Evolutionary conservation across 64 coral and sea anemone genomes (phyloP), one percentile per base, ranked within the genome.

Genomic region (Montipora sp.): DNA sequence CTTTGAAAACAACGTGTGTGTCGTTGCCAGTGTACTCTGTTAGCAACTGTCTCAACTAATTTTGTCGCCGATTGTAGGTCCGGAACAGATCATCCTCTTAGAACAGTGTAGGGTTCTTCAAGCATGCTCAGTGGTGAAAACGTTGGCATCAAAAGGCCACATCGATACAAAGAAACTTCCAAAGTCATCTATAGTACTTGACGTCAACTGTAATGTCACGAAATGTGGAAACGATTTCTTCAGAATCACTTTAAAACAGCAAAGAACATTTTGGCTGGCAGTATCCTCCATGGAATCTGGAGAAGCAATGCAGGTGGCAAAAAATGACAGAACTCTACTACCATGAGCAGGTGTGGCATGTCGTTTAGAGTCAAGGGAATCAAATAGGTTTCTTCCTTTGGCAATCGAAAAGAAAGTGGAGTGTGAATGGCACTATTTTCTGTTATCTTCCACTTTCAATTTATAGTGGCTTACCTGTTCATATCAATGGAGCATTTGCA

Each of bases 91-190:
- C 59, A 81, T 45, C 11, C 87, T 96, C 60, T 16, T 96, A 7
- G 81, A 74, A 45, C 91, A 96, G 73, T 90, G 95, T 76, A 93
- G 82, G 51, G 77, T 96, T n/a, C 67, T 96, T 49, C 90, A 96
- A 91, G 95, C 83, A 7, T 79, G 90, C 7, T 92, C 94, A 23
- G 36, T 50, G 76, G 69, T 89, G 10, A 71, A 74, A 87, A 86
- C 2, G 22, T 69, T 18, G 82, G 22, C 8, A 22, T 8, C 3
- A 8, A 16, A 2, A 19, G 60, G 58, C 74, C 83, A 14, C 47
- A 16, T 43, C 19, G 4, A 51, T 2, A 0, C 12, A 70, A 53
- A 8, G 7, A 57, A 72, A n/a, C 11, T 77, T 43, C 70, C 47
- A 59, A 72, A 78, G 20, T 96, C 95, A 19, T 86, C 90, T 7